phyloP scores from a whole-genome alignment of 1,140 invertebrate species.

The Tachypleus tridentatus region DNA sequence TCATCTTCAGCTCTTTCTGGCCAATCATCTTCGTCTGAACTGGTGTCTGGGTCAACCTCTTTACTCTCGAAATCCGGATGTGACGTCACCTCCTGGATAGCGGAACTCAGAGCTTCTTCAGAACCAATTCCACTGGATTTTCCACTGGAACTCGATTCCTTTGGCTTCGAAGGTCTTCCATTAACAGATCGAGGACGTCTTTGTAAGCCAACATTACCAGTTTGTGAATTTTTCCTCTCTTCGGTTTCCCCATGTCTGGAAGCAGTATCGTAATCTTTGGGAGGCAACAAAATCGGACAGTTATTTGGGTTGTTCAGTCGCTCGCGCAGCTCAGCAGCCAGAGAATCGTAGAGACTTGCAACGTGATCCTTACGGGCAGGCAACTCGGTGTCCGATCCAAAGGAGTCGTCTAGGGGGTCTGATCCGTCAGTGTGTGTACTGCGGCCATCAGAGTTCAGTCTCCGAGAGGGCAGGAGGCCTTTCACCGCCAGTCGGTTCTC shows the following conservation, averaged over 20 bases:
- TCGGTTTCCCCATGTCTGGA: conserved; percentile 62
- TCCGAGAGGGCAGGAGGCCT: conserved; percentile 28
- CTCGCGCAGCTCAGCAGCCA: conserved; percentile 78
- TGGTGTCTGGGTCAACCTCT: conserved; percentile 20
- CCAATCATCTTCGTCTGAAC: conserved; percentile 22
- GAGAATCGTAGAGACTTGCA: conserved; percentile 68
- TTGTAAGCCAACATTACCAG: conserved; percentile 17
- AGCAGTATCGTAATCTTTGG: conserved; percentile 72
- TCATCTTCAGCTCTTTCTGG: conserved; percentile 3
- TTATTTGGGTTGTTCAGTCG: conserved; percentile 53
- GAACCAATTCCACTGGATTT: conserved; percentile 65
- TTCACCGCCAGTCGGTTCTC: conserved; percentile 45
- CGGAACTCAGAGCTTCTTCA: conserved; percentile 60
- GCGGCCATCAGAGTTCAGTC: conserved; percentile 26
- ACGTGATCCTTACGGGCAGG: conserved; percentile 5
- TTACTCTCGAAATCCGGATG: conserved; percentile 19
- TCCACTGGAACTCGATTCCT: conserved; percentile 29
- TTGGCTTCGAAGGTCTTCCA: not conserved
- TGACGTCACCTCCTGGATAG: conserved; percentile 29
- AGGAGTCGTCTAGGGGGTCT: conserved; percentile 24
- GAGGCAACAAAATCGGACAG: conserved; percentile 67
- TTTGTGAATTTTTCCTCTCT: conserved; percentile 31
- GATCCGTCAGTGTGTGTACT: conserved; percentile 26
- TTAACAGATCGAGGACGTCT: conserved; percentile 3
- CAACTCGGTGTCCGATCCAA: not conserved